These are phyloP conservation scores for Rhinoraja longicauda DNA, from an alignment of 2,797 vertebrate species.

Conservation along the genomic window DNA sequence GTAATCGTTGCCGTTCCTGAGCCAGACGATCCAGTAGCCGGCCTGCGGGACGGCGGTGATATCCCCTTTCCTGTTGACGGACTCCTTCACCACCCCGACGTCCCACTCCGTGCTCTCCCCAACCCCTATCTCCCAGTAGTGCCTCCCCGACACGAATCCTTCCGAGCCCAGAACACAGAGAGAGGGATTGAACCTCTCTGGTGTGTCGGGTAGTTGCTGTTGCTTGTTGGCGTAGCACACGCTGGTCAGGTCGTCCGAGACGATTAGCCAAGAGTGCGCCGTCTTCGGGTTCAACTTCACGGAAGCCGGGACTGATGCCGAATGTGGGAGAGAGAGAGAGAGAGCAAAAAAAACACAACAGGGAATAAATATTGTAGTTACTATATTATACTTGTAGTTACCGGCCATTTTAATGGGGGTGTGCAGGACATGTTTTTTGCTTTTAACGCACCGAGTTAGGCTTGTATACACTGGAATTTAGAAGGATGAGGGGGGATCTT, in stretches of 20 bases:
- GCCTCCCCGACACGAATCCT: conserved; percentile 35
- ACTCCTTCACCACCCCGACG: conserved; percentile 53
- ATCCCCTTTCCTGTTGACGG: conserved; percentile 67
- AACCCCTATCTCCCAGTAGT: conserved; percentile 43
- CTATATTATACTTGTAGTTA: no score
- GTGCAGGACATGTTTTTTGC: no score
- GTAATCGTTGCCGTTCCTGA: conserved; percentile 63
- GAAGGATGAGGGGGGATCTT: no score
- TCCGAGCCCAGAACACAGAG: conserved; percentile 40
- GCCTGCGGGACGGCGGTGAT: conserved; percentile 64
- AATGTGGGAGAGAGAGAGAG: no score
- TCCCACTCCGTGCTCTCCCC: conserved; percentile 5
- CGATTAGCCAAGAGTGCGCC: not conserved
- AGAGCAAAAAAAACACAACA: not conserved
- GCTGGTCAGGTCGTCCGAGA: not conserved
- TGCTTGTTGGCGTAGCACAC: conserved; percentile 3
- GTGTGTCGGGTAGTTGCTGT: not conserved
- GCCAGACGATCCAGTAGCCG: conserved; percentile 70
- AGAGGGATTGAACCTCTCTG: not conserved
- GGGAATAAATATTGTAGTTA: not conserved
- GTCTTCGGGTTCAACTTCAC: conserved; percentile 1
- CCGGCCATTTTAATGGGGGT: no score
- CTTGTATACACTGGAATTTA: no score
- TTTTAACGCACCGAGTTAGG: no score
- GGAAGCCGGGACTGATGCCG: not conserved